Percentiles rank a stretch among this genome's conserved stretches.
phyloP scores from a whole-genome alignment of 2,888 invertebrate genomes.

The Sussaba pulchella region DNA sequence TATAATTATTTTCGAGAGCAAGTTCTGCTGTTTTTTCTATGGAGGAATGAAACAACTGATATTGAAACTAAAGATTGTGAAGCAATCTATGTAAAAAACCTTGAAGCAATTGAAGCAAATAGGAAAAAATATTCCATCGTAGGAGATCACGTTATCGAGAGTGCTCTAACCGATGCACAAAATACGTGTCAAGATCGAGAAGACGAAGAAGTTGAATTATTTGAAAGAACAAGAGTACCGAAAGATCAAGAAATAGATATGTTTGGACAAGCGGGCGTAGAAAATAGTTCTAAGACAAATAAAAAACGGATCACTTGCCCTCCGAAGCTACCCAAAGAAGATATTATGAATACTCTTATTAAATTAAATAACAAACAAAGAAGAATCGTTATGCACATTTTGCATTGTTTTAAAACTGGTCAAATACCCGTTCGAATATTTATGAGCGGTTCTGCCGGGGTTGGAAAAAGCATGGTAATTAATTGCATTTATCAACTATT shows the following conservation, averaged over 20 bases:
- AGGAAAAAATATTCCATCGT: constrained; percentile 16
- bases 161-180: constrained; percentile 11
- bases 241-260: constrained; percentile 11
- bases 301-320: constrained; percentile 13
- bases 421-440: constrained; percentile 68
- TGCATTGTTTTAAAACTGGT: constrained; percentile 57
- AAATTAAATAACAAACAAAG: constrained; percentile 16
- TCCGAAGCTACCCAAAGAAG: not conserved
- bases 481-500: constrained; percentile 70
- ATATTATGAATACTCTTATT: not conserved
- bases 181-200: not conserved
- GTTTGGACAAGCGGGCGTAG: not conserved
- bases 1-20: constrained; percentile 55
- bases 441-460: constrained; percentile 74
- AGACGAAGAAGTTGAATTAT: constrained; percentile 19
- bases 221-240: constrained; percentile 7
- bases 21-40: constrained; percentile 54
- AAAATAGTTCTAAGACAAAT: not conserved
- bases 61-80: constrained; percentile 47
- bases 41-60: constrained; percentile 54
- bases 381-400: constrained; percentile 59
- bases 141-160: constrained; percentile 7
- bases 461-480: constrained; percentile 75
- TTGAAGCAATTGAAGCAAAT: constrained; percentile 34
- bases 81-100: constrained; percentile 37